Base-by-base conservation (phyloP, 2,888 invertebrate species). In the Mycalesis mineus region DNA sequence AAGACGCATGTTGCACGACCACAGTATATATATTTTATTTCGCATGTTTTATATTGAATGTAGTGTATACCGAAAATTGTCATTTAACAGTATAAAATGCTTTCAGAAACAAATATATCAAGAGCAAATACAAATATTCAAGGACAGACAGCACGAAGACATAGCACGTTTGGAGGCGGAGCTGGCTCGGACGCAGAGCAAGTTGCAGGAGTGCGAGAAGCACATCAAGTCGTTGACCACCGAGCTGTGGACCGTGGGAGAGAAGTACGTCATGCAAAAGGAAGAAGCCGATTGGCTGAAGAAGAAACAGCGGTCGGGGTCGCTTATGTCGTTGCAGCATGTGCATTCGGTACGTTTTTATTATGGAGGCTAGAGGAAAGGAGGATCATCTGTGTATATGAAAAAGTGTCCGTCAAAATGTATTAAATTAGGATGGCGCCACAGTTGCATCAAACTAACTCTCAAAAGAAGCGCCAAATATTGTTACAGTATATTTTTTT, bases 161-260 rank as follows among this genome's bases (percentile, higher is more conserved):
- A 85, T 90, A n/a, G 65, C 69, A 0, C 15, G 77, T 6, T 71
- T 88, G 44, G 88, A 91, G 60, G 84, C 86, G 45, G 82, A 92
- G 56, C 78, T 91, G 60, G 73, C 80, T n/a, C 90, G 87, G 42
- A 90, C 92, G 15, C 84, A 90, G 45, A 88, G 90, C n/a, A 91
- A 91, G 48, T 66, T 87, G 60, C 77, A 76, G 52, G 78, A 77
- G 61, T 77, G 85, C 65, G 87, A 83, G 74, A 77, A 77, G 58
- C 90, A 82, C 68, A 89, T 84, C 22, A 72, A 77, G 14, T 70
- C 82, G 67, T 70, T 93, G 51, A 92, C 91, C 7, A 83, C 89
- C 0, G 92, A 93, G 68, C 77, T 92, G 58, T 93, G 93, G 93
- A 86, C 80, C 37, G 89, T 92, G 0, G 91, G 92, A 0, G 93